Evolutionary conservation across 2,797 vertebrate genomes (phyloP), one percentile per base, ranked within the genome.

Genomic region (Morelia viridis): DNA sequence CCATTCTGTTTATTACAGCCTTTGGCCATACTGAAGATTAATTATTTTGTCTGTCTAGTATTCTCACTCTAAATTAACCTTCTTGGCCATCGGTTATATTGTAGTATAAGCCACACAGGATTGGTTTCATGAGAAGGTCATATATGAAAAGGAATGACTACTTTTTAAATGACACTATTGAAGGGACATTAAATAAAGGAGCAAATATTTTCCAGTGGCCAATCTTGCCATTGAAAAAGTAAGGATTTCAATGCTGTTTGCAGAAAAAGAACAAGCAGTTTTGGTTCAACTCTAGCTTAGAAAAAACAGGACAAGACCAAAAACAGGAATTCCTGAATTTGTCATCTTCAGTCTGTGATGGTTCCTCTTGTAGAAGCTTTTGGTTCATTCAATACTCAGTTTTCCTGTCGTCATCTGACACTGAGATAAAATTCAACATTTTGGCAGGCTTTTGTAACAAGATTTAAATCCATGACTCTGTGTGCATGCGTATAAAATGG

Each of bases 301-400:
- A 91, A 91, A 68, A 57, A 86, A 65, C 11, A 86, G 31, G 24
- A 64, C 24, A 22, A 3, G 76, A 91, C 65, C 68, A 93, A 6
- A 19, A 93, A 83, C 57, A 12, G 76, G n/a, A 26, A 87, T 90
- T 57, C 35, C 88, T 60, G n/a, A 50, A 92, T 8, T 68, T 89
- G 2, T 89, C 92, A 90, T 95, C n/a, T 92, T 76, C 86, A 56
- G 91, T 94, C 90, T 93, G 57, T 35, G 92, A 90, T 85, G 71
- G 46, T 90, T 90, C 94, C 68, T 41, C 94, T 83, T 91, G 86
- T 89, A 76, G 41, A 31, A 76, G 71, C 8, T 76, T 17, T 76
- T 76, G 58, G 22, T 22, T 76, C 17, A 76, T 41, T 76, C 17
- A 76, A 22, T 26, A 17, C 84, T 85, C 28, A n/a, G 26, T 15